phyloP scores from a whole-genome alignment of 2,797 vertebrate genomes.

The Triplophysa bombifrons region DNA sequence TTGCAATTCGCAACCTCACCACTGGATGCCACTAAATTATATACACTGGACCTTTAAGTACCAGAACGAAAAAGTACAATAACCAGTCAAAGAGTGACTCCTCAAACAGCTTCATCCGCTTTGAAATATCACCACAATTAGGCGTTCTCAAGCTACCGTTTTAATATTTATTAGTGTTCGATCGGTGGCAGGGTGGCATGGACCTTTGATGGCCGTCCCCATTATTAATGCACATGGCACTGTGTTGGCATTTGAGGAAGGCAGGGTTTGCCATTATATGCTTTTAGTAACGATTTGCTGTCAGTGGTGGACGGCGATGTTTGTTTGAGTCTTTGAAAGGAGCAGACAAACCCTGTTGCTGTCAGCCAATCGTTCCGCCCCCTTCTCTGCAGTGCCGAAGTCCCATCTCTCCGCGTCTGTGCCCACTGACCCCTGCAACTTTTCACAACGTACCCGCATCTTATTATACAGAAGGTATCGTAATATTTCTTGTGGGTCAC shows the following conservation, averaged over 20 bases:
- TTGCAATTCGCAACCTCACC: no score
- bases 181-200: conserved; percentile 58
- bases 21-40: no score
- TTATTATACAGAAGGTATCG: neutral
- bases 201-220: conserved; percentile 48
- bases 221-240: conserved; percentile 63
- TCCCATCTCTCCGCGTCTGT: conserved; percentile 11
- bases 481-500: conserved; percentile 16
- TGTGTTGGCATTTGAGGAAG: conserved; percentile 64
- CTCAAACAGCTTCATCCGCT: conserved; percentile 54
- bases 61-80: neutral
- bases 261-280: conserved; percentile 66
- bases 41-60: no score
- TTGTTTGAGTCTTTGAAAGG: conserved; percentile 54
- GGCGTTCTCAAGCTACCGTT: conserved; percentile 58
- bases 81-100: neutral
- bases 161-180: conserved; percentile 63
- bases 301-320: conserved; percentile 62
- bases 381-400: neutral
- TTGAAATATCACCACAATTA: conserved; percentile 59
- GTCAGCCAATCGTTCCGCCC: no score
- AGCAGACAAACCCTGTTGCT: conserved; percentile 35
- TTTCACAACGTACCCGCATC: conserved; percentile 3
- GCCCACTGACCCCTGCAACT: conserved; percentile 20
- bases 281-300: conserved; percentile 81